Conservation (phyloP, 2,113 vertebrate genomes). For the Candoia aspera region DNA sequence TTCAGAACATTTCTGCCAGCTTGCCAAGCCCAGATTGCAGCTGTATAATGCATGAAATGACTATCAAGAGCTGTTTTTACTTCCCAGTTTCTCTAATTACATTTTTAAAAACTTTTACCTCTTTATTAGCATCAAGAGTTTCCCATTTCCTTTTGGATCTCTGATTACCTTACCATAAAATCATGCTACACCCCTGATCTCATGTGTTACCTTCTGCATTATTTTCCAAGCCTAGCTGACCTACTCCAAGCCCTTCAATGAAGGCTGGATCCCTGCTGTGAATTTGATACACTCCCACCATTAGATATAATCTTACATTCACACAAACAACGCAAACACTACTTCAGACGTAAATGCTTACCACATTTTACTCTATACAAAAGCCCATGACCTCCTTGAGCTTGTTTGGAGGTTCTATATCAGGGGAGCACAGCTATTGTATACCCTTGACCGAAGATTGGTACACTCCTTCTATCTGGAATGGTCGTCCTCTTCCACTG, state of each 20-base stretch:
- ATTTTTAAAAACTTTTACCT: constrained; percentile 1
- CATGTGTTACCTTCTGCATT: not conserved
- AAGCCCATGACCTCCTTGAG: not conserved
- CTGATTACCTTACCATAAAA: not conserved
- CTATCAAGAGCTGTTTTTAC: not conserved
- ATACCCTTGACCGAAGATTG: no score
- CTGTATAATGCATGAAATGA: not conserved
- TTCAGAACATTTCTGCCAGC: not conserved
- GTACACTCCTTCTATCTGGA: no score
- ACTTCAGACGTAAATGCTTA: not conserved
- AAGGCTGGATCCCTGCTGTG: not conserved
- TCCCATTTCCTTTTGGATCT: not conserved
- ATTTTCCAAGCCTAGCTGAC: not conserved
- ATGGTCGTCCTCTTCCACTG: no score
- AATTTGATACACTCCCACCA: not conserved
- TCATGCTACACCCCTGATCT: not conserved
- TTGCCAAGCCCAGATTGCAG: not conserved
- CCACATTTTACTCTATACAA: not conserved
- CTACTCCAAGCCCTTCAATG: not conserved
- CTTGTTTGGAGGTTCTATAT: no score
- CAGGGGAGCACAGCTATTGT: no score
- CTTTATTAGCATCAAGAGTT: not conserved
- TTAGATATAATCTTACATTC: not conserved
- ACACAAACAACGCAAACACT: not conserved
- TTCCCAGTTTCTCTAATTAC: not conserved